Evolutionary conservation across 2,888 invertebrate genomes (phyloP).

Genomic region (Choristoneura rosaceana): DNA sequence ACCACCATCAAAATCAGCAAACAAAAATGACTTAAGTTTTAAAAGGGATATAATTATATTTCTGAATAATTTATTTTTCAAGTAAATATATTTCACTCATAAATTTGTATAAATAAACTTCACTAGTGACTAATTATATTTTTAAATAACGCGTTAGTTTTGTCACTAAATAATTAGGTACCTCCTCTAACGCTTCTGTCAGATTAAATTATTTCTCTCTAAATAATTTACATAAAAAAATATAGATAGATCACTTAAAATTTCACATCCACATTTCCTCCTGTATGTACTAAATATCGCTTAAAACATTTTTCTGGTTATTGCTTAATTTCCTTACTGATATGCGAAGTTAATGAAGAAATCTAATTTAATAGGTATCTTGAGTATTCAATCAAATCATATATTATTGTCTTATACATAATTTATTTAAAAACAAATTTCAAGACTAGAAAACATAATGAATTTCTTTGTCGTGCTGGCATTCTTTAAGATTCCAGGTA

Average conservation of each 20-base stretch:
- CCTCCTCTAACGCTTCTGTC: slow-evolving; percentile 19
- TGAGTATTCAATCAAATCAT: slow-evolving; percentile 18
- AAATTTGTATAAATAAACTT: slow-evolving; percentile 34
- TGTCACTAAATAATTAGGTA: slow-evolving; percentile 27
- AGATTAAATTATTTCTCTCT: slow-evolving; percentile 13
- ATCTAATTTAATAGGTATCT: slow-evolving; percentile 12
- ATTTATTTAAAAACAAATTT: background rate
- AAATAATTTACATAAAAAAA: slow-evolving; percentile 37
- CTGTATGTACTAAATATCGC: slow-evolving; percentile 34
- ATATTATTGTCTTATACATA: slow-evolving; percentile 27
- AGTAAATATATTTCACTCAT: slow-evolving; percentile 21
- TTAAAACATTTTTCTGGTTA: slow-evolving; percentile 39
- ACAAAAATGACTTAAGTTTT: slow-evolving; percentile 2
- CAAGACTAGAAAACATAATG: background rate
- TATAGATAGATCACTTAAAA: slow-evolving; percentile 34
- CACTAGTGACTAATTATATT: slow-evolving; percentile 21
- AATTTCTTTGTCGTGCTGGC: background rate
- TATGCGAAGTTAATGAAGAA: slow-evolving; percentile 38
- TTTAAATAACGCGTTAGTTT: slow-evolving; percentile 26
- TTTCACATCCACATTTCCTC: slow-evolving; percentile 32
- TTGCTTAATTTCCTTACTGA: slow-evolving; percentile 30
- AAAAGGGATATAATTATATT: background rate
- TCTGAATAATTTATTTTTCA: slow-evolving; percentile 12
- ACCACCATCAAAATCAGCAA: slow-evolving; percentile 29
- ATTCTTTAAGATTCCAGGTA: background rate